Evolutionary conservation across 1,140 invertebrate species (phyloP).

Genomic region (Mycetomoellerius zeteki): DNA sequence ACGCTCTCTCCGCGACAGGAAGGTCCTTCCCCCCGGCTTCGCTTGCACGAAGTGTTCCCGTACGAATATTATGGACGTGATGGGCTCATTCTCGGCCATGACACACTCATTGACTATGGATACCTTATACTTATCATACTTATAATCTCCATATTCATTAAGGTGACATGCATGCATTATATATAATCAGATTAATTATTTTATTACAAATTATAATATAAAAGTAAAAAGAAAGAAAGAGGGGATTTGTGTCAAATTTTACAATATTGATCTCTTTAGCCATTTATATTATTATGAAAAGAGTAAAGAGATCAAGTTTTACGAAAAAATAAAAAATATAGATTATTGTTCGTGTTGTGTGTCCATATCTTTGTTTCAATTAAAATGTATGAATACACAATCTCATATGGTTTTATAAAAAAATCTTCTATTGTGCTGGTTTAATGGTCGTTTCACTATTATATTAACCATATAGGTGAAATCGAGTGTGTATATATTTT

Average conservation of each 20-base stretch:
- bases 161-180: background rate
- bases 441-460: no score
- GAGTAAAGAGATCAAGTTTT: background rate
- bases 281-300: background rate
- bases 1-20: conserved; percentile 34
- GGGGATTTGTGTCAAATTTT: background rate
- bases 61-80: conserved; percentile 4
- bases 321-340: background rate
- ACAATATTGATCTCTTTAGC: background rate
- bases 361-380: no score
- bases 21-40: conserved; percentile 30
- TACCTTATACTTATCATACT: conserved; percentile 9
- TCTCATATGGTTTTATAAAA: no score
- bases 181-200: conserved; percentile 29
- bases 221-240: background rate
- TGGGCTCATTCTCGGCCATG: conserved; percentile 11
- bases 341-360: no score
- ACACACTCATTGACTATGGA: conserved; percentile 26
- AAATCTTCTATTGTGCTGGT: no score
- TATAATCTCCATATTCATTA: conserved; percentile 12
- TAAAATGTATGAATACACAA: no score
- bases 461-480: no score
- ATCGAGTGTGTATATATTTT: no score
- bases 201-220: background rate
- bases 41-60: background rate